A percentile compares a stretch with the other conserved stretches of the same genome.
phyloP scores from a whole-genome alignment of 2,888 invertebrate genomes.

The Unio delphinus region DNA sequence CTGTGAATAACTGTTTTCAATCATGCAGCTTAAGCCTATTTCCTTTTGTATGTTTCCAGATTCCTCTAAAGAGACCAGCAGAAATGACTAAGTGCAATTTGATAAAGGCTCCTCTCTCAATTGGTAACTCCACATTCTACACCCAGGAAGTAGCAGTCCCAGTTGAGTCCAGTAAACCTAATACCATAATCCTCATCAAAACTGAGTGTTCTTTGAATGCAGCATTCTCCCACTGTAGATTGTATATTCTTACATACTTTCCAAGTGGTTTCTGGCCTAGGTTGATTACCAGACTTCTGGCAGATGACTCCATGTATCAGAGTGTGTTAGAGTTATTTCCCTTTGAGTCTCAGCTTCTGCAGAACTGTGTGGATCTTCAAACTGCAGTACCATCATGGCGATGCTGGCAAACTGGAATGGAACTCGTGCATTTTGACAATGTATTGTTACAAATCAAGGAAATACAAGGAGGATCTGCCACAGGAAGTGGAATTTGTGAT shows the following conservation, averaged over 20 bases:
- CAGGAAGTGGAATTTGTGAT: constrained; percentile 72
- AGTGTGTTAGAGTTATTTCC: constrained; percentile 47
- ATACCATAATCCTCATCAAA: constrained; percentile 26
- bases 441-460: constrained; percentile 81
- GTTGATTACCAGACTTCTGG: constrained; percentile 90
- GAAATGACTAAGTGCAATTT: constrained; percentile 7
- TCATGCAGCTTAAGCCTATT: too few species aligned
- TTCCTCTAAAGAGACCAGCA: constrained; percentile 31
- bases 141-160: neutral
- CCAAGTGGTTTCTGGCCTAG: constrained; percentile 99
- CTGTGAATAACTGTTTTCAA: too few species aligned
- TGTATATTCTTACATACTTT: constrained; percentile 88
- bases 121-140: constrained; percentile 21
- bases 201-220: constrained; percentile 48
- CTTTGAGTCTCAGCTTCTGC: constrained; percentile 39
- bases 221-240: constrained; percentile 63
- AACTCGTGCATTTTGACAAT: constrained; percentile 86
- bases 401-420: constrained; percentile 80
- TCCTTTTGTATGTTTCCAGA: constrained; percentile 9
- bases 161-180: neutral
- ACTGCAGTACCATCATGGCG: constrained; percentile 51
- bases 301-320: constrained; percentile 77
- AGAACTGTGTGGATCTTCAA: constrained; percentile 38
- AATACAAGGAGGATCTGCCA: constrained; percentile 22
- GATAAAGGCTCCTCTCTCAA: constrained; percentile 4